Percentiles rank a stretch among this genome's conserved stretches.
phyloP scores from a whole-genome alignment of 2,797 vertebrate genomes.

The Mustela erminea region DNA sequence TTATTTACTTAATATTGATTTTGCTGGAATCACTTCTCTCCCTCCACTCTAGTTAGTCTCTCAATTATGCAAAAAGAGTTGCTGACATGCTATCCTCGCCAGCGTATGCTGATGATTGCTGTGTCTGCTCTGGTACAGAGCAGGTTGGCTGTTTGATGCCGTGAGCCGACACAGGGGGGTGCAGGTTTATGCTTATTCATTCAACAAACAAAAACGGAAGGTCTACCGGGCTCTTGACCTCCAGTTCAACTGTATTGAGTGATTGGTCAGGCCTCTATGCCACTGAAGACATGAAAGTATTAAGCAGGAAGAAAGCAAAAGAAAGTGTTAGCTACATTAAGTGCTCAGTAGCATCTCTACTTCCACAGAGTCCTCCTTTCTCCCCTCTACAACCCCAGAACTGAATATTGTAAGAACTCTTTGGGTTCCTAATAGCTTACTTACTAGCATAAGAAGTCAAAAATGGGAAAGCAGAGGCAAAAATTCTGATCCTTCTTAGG shows the following conservation, averaged over 20 bases:
- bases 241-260: neutral
- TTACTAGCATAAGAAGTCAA: neutral
- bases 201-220: neutral
- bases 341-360: neutral
- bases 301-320: neutral
- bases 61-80: neutral
- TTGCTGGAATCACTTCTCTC: neutral
- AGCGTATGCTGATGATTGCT: neutral
- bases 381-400: neutral
- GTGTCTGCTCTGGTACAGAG: neutral
- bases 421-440: neutral
- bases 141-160: neutral
- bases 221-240: rapidly evolving
- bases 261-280: neutral
- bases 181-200: neutral
- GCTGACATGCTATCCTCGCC: neutral
- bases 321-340: neutral
- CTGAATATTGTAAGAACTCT: neutral
- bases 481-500: neutral
- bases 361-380: neutral
- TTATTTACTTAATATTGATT: neutral
- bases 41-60: neutral
- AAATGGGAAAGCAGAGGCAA: neutral
- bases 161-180: neutral
- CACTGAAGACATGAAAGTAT: neutral